These are phyloP conservation scores for Cynopterus brachyotis DNA, from an alignment of 2,113 vertebrate species.

Conservation along the genomic window DNA sequence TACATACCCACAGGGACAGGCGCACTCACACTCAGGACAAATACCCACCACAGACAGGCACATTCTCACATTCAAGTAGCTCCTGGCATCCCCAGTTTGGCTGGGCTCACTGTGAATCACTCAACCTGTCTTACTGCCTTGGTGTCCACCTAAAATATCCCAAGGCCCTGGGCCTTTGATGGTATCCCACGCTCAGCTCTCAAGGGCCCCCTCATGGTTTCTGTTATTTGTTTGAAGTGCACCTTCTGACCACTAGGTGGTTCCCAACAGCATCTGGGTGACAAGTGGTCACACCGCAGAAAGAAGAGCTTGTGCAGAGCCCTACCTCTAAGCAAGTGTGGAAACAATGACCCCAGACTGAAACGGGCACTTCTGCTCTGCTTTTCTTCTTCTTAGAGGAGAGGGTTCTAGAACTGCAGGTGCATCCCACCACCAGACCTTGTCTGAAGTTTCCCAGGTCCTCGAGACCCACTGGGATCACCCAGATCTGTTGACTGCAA, in stretches of 20 bases:
- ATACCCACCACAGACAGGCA: background rate
- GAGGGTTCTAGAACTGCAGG: background rate
- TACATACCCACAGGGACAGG: background rate
- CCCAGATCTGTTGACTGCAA: background rate
- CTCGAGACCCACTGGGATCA: background rate
- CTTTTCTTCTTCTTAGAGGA: background rate
- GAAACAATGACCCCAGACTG: background rate
- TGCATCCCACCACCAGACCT: background rate
- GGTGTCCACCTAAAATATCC: background rate
- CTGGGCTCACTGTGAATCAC: background rate
- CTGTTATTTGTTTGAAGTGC: background rate
- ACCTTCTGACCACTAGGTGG: too few species aligned
- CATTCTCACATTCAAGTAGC: background rate
- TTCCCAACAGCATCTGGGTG: background rate
- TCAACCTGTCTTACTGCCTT: background rate
- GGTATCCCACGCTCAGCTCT: background rate
- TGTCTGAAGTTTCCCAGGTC: background rate
- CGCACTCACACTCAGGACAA: background rate
- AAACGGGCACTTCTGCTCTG: background rate
- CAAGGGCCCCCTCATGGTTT: rapidly evolving
- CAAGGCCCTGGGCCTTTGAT: background rate
- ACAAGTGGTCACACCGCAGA: rapidly evolving
- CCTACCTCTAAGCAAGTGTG: background rate
- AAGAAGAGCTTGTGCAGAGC: background rate
- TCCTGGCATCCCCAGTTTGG: too few species aligned